Conservation (phyloP, 2,113 vertebrate species). For the Coturnix japonica region DNA sequence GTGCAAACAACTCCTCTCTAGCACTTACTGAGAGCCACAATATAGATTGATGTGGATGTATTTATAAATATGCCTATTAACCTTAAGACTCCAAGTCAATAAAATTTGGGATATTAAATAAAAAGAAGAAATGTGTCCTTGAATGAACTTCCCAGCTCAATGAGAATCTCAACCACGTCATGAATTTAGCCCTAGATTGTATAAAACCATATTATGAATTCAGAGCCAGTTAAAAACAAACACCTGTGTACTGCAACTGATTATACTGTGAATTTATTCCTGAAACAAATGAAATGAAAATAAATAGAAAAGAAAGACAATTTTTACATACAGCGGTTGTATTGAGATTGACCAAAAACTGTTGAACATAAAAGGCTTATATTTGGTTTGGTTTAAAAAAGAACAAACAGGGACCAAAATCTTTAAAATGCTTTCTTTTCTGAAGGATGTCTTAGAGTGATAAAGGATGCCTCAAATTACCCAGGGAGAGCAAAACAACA, state of each 20-base stretch:
- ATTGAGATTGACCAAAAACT: not conserved
- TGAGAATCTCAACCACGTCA: not conserved
- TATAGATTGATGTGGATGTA: conserved; percentile 58
- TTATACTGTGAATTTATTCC: not conserved
- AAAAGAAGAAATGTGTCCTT: conserved; percentile 55
- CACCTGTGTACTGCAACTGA: not conserved
- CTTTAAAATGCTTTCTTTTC: not conserved
- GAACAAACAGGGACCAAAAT: not conserved
- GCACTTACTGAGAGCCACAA: conserved; percentile 58
- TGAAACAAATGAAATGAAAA: not conserved
- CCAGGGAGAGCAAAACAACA: conserved; percentile 27
- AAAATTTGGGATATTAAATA: conserved; percentile 54
- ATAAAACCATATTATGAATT: not conserved
- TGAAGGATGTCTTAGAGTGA: not conserved
- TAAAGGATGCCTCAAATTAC: conserved; percentile 55
- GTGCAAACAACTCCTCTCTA: conserved; percentile 62
- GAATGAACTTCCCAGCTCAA: conserved; percentile 36
- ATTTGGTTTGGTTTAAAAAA: not conserved
- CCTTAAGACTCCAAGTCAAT: conserved; percentile 50
- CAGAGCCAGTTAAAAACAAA: not conserved
- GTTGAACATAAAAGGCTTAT: not conserved
- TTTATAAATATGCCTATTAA: conserved; percentile 66
- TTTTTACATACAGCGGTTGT: not conserved
- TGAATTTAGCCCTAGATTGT: conserved; percentile 2
- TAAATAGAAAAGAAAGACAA: not conserved